Percentiles rank a stretch among this genome's conserved stretches.
phyloP scores from a whole-genome alignment of 2,113 vertebrate species.

The Zosterops japonicus region DNA sequence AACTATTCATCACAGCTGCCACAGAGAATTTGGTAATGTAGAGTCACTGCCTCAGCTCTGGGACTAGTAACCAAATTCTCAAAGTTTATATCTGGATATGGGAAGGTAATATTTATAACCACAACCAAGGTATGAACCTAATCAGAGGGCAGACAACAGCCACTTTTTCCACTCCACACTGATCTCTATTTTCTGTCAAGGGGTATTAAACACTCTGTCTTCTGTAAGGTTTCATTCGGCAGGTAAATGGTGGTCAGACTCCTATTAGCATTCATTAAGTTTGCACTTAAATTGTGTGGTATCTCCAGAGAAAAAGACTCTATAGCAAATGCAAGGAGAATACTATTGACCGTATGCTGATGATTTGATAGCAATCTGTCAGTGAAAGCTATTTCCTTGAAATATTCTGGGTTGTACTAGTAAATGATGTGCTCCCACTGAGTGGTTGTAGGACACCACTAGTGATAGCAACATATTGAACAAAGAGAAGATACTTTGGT shows the following conservation, averaged over 20 bases:
- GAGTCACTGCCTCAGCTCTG: background rate
- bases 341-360: background rate
- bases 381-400: background rate
- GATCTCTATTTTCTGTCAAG: background rate
- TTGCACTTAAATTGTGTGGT: background rate
- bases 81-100: background rate
- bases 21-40: background rate
- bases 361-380: background rate
- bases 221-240: background rate
- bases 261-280: background rate
- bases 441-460: background rate
- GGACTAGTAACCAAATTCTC: background rate
- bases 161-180: too few relatives aligned
- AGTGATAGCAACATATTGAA: background rate
- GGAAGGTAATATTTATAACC: background rate
- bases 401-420: background rate
- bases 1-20: background rate
- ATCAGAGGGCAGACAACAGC: background rate
- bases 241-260: background rate
- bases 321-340: background rate
- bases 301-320: background rate
- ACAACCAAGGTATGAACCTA: background rate
- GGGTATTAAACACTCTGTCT: background rate
- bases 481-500: background rate
- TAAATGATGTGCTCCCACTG: background rate